A percentile compares a stretch with the other conserved stretches of the same genome.
Evolutionary conservation across 2,888 invertebrate genomes (phyloP).

Genomic region (Hanleya hanleyi): DNA sequence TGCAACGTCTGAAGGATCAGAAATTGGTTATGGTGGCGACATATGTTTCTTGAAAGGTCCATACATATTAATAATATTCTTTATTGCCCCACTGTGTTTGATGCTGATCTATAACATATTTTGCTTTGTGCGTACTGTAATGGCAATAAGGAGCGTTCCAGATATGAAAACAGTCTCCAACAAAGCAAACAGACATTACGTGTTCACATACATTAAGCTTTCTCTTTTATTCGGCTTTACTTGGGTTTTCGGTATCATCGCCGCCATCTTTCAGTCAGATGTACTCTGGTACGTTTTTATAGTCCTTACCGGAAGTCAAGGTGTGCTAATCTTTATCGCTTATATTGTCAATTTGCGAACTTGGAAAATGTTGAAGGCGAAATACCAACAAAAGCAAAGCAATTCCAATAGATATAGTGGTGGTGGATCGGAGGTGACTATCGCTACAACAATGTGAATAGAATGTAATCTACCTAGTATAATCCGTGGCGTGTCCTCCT

Average conservation of each 20-base stretch:
- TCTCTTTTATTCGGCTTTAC: slow-evolving; percentile 13
- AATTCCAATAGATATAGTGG: no score
- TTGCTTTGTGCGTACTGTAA: slow-evolving; percentile 9
- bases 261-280: background rate
- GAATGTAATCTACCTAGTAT: no score
- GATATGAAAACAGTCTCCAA: background rate
- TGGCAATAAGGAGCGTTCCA: no score
- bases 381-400: no score
- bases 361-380: no score
- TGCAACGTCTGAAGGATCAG: background rate
- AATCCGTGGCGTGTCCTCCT: no score
- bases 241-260: slow-evolving; percentile 14
- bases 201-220: slow-evolving; percentile 9
- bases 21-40: slow-evolving; percentile 16
- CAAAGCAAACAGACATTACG: background rate
- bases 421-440: no score
- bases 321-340: slow-evolving; percentile 13
- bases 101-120: slow-evolving; percentile 2
- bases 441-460: no score
- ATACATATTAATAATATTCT: slow-evolving; percentile 8
- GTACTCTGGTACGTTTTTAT: slow-evolving; percentile 18
- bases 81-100: slow-evolving; percentile 11
- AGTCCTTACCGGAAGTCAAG: no score
- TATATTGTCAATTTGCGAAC: background rate
- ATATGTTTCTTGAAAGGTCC: no score